These are phyloP conservation scores for Lasioglossum calceatum DNA, from an alignment of 2,888 invertebrate genomes.

Conservation along the genomic window DNA sequence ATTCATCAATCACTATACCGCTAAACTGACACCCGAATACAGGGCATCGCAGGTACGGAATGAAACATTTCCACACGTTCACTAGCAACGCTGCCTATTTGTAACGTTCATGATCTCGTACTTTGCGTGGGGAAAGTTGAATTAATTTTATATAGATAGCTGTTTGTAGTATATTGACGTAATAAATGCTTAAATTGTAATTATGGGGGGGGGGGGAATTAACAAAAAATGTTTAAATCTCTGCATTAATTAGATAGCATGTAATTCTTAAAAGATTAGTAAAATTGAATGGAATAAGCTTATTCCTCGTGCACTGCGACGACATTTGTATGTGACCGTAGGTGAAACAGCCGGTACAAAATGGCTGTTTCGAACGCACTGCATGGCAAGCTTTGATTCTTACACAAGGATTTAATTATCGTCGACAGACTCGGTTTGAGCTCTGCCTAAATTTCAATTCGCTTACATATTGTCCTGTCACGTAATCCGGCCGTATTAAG, in stretches of 20 bases:
- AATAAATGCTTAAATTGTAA: too few species aligned
- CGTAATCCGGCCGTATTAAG: conserved; percentile 46
- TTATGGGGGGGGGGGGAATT: too few species aligned
- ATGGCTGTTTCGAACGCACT: not conserved
- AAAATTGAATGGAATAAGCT: too few species aligned
- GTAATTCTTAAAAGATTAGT: too few species aligned
- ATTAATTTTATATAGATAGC: not conserved
- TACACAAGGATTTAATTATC: not conserved
- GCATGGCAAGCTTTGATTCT: not conserved
- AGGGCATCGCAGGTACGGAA: not conserved
- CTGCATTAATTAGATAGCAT: too few species aligned
- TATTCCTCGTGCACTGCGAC: not conserved
- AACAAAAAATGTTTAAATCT: too few species aligned
- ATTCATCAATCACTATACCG: not conserved
- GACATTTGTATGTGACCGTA: not conserved
- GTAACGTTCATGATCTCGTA: not conserved
- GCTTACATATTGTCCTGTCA: conserved; percentile 13
- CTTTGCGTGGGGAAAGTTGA: not conserved
- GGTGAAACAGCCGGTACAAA: not conserved
- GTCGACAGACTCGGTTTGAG: not conserved
- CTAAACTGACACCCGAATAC: not conserved
- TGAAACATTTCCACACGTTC: not conserved
- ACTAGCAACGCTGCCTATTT: not conserved
- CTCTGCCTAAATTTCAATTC: conserved; percentile 42
- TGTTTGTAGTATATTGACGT: not conserved